These are phyloP conservation scores for Microcebus murinus DNA, from an alignment of 2,113 vertebrate species.

Conservation along the genomic window DNA sequence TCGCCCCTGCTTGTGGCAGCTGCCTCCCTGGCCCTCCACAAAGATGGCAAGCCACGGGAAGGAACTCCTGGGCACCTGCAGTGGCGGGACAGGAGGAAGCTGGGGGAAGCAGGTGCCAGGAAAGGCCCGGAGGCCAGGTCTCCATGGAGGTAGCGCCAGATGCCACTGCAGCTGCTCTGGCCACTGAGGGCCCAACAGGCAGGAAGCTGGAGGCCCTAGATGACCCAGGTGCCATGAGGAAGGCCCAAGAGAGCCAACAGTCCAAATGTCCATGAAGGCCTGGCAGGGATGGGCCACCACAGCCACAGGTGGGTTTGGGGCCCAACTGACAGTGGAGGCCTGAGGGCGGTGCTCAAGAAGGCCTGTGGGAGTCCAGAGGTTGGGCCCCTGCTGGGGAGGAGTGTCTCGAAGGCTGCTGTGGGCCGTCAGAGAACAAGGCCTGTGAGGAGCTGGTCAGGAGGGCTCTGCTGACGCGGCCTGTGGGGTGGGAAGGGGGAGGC, in stretches of 20 bases:
- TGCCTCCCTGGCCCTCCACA: neutral
- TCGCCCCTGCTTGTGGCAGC: no score
- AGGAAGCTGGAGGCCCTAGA: neutral
- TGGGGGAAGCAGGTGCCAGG: neutral
- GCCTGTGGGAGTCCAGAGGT: neutral
- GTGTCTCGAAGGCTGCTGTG: neutral
- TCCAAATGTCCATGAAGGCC: neutral
- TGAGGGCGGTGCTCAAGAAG: neutral
- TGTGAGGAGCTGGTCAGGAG: neutral
- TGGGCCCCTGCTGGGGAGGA: neutral
- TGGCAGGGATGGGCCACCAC: rapidly evolving
- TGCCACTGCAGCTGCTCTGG: neutral
- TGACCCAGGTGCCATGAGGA: neutral
- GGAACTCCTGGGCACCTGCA: neutral
- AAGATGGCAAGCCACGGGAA: neutral
- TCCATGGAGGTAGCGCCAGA: neutral
- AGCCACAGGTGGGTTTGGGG: neutral
- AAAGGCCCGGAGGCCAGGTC: neutral
- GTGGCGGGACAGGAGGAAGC: neutral
- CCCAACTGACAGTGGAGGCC: neutral
- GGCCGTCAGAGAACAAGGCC: no score
- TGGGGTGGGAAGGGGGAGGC: neutral
- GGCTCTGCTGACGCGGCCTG: neutral
- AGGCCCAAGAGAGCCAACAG: neutral
- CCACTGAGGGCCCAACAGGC: neutral